These are phyloP conservation scores for Tinamus guttatus DNA, from an alignment of 2,113 vertebrate species.

Conservation along the genomic window DNA sequence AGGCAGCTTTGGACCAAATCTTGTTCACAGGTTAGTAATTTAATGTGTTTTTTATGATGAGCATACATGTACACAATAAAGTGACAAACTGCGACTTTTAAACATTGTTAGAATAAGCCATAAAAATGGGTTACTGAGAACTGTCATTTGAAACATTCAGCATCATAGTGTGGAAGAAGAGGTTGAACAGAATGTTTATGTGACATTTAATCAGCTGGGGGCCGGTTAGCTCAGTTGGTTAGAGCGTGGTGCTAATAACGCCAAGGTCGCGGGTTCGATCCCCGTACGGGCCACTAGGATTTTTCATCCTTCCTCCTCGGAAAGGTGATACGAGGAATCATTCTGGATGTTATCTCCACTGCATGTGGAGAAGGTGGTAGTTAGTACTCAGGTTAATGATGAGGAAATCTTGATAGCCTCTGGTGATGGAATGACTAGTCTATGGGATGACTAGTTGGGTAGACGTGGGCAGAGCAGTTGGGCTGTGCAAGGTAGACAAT, in stretches of 20 bases:
- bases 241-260: slow-evolving; percentile 76
- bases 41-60: not conserved
- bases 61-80: too few species aligned
- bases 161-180: not conserved
- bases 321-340: too few species aligned
- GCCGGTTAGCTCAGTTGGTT: slow-evolving; percentile 78
- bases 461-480: too few species aligned
- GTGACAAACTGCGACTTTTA: too few species aligned
- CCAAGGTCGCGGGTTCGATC: slow-evolving; percentile 69
- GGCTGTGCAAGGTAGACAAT: too few species aligned
- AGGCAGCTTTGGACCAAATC: not conserved
- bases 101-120: not conserved
- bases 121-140: not conserved
- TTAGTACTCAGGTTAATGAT: too few species aligned
- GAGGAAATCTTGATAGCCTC: too few species aligned
- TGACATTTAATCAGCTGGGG: not conserved
- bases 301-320: too few species aligned
- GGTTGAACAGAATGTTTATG: not conserved
- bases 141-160: not conserved
- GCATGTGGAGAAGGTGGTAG: too few species aligned
- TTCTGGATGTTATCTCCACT: too few species aligned
- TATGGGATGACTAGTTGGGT: too few species aligned
- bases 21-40: not conserved
- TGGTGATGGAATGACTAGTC: too few species aligned
- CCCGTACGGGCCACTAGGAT: slow-evolving; percentile 5